Conservation (phyloP, 2,888 invertebrate genomes). For the Dynastes maya region DNA sequence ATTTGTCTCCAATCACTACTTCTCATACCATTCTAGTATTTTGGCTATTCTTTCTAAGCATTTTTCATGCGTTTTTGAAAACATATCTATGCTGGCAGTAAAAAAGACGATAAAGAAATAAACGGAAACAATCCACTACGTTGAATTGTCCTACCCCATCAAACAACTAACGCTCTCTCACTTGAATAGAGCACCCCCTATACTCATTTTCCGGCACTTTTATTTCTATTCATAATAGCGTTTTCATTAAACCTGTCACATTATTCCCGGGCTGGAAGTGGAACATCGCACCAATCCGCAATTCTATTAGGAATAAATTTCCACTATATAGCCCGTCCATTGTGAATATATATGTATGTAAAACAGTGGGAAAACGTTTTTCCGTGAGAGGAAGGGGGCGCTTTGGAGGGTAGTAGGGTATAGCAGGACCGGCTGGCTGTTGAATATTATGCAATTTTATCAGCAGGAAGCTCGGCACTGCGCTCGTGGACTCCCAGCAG, state of each 20-base stretch:
- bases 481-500: background rate
- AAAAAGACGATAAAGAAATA: too few species aligned
- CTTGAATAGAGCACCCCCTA: background rate
- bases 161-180: too few species aligned
- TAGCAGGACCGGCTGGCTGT: conserved; percentile 7
- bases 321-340: conserved; percentile 37
- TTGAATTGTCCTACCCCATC: too few species aligned
- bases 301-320: conserved; percentile 46
- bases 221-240: conserved; percentile 33
- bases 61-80: too few species aligned
- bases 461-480: conserved; percentile 1
- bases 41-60: too few species aligned
- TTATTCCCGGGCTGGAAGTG: conserved; percentile 13
- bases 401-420: background rate
- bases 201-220: conserved; percentile 9
- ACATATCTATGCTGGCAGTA: too few species aligned
- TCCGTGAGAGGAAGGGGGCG: background rate
- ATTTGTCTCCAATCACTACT: too few species aligned
- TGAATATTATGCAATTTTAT: conserved; percentile 46
- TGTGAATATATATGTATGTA: conserved; percentile 43
- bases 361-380: conserved; percentile 23
- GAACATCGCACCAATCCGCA: conserved; percentile 29
- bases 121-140: too few species aligned
- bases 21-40: too few species aligned
- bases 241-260: conserved; percentile 40